Evolutionary conservation across 2,888 invertebrate genomes (phyloP).

Genomic region (Iphiclides podalirius): DNA sequence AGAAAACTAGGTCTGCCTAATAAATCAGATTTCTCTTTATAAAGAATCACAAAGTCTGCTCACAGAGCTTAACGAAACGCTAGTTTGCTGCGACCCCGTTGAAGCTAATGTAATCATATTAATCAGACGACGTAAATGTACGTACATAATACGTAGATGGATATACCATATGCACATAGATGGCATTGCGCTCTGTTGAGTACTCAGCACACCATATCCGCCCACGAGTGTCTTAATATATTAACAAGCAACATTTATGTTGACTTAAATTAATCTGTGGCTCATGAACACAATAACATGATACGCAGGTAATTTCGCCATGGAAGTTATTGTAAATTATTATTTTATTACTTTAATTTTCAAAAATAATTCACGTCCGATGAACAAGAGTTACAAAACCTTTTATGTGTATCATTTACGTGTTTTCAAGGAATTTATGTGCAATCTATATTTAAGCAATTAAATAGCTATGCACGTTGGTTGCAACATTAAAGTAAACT

Average conservation of each 20-base stretch:
- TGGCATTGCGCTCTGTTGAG: constrained; percentile 4
- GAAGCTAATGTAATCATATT: constrained; percentile 12
- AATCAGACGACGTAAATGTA: constrained; percentile 1
- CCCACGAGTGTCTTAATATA: background rate
- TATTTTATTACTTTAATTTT: no score
- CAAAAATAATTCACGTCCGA: no score
- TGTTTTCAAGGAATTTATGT: constrained; percentile 6
- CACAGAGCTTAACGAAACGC: constrained; percentile 6
- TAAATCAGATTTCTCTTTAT: constrained; percentile 25
- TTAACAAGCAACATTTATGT: background rate
- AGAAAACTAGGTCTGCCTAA: constrained; percentile 20
- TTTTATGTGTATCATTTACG: background rate
- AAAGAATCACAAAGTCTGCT: constrained; percentile 15
- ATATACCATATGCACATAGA: background rate
- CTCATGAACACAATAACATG: no score
- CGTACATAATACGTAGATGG: background rate
- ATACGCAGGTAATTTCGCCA: no score
- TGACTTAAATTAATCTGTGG: background rate
- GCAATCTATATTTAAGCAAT: constrained; percentile 20
- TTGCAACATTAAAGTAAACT: constrained; percentile 24
- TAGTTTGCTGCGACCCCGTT: constrained; percentile 13
- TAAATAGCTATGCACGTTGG: constrained; percentile 22
- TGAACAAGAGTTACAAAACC: no score
- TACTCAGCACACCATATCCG: constrained; percentile 1
- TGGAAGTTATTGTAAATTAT: no score